Percentiles rank a stretch among this genome's conserved stretches.
These are phyloP conservation scores for Platyscelio sp. DNA, from an alignment of 2,888 invertebrate genomes.

Conservation along the genomic window DNA sequence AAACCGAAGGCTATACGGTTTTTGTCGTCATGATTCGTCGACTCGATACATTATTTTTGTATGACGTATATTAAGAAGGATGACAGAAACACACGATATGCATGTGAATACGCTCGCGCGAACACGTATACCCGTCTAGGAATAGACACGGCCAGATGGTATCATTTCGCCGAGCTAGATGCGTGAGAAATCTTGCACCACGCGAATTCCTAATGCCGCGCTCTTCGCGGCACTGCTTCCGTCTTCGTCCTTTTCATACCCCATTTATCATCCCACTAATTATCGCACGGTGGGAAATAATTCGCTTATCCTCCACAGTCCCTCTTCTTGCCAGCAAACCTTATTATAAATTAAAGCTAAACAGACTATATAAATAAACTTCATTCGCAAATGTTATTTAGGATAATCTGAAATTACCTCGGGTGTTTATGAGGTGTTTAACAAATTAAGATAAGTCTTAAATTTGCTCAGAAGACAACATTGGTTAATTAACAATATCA, in stretches of 20 bases:
- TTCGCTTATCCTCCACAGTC: too few relatives aligned
- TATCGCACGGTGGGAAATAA: background rate
- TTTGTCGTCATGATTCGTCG: conserved; percentile 22
- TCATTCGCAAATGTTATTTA: too few relatives aligned
- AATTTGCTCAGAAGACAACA: too few relatives aligned
- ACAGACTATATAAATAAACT: too few relatives aligned
- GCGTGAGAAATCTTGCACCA: conserved; percentile 15
- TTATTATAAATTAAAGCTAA: too few relatives aligned
- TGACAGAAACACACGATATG: conserved; percentile 33
- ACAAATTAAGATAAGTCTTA: too few relatives aligned
- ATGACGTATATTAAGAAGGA: conserved; percentile 21
- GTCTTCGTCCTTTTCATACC: conserved; percentile 1
- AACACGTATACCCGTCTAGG: conserved; percentile 1
- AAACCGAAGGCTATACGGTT: conserved; percentile 1
- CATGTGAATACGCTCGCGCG: conserved; percentile 19
- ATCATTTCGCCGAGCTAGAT: conserved; percentile 29
- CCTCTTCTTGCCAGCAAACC: too few relatives aligned
- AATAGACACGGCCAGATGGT: conserved; percentile 18
- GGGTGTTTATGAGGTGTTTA: too few relatives aligned
- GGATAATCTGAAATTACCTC: too few relatives aligned
- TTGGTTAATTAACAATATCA: too few relatives aligned
- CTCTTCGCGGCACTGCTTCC: too few relatives aligned
- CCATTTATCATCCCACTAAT: conserved; percentile 12
- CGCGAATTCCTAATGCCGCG: conserved; percentile 8
- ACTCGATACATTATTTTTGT: conserved; percentile 26